A percentile compares a stretch with the other conserved stretches of the same genome.
phyloP scores from a whole-genome alignment of 2,113 vertebrate species.

The Lamprotornis superbus region DNA sequence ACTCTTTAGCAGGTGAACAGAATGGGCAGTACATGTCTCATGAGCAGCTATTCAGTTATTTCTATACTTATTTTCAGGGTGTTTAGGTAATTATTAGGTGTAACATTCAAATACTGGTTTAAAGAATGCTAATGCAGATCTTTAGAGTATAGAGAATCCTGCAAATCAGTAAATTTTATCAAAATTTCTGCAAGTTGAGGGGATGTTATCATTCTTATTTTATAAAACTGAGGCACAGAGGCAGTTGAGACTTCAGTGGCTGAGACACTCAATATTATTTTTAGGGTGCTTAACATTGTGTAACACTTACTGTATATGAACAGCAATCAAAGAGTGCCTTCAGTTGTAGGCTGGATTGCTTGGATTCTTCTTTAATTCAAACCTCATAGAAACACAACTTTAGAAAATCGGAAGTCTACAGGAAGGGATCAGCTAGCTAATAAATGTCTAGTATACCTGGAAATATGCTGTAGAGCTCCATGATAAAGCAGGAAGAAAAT shows the following conservation, averaged over 20 bases:
- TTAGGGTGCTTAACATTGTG: background rate
- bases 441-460: background rate
- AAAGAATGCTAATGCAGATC: background rate
- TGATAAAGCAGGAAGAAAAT: background rate
- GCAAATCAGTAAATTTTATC: background rate
- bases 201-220: background rate
- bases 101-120: background rate
- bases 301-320: background rate
- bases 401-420: background rate
- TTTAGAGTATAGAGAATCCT: background rate
- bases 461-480: background rate
- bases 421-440: background rate
- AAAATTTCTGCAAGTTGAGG: background rate
- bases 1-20: background rate
- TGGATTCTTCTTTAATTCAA: background rate
- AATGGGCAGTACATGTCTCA: background rate
- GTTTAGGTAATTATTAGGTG: background rate
- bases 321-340: background rate
- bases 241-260: background rate
- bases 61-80: background rate
- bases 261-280: background rate
- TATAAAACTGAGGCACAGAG: background rate
- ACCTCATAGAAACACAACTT: background rate
- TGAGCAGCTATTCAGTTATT: background rate
- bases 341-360: background rate